These are phyloP conservation scores for Cercocebus atys DNA, from an alignment of 2,113 vertebrate species.

Conservation along the genomic window DNA sequence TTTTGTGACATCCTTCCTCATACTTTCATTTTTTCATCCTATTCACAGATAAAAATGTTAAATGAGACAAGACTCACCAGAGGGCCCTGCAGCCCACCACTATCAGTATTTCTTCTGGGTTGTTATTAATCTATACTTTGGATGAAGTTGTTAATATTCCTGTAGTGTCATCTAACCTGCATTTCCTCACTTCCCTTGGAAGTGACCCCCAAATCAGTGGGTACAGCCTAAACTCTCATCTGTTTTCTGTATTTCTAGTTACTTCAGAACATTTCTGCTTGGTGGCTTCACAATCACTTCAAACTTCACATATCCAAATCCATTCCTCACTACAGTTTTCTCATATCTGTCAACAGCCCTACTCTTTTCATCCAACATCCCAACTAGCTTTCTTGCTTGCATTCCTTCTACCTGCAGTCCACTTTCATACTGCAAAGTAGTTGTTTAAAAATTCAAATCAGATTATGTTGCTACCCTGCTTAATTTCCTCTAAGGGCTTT, in stretches of 20 bases:
- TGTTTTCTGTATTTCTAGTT: not conserved
- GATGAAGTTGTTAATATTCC: not conserved
- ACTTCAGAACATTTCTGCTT: not conserved
- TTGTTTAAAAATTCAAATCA: not conserved
- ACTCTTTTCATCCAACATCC: not conserved
- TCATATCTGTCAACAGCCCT: not conserved
- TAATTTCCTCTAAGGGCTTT: conserved; percentile 3
- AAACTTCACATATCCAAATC: not conserved
- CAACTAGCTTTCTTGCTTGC: not conserved
- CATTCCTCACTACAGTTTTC: not conserved
- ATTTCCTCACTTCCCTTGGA: not conserved
- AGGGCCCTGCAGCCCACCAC: not conserved
- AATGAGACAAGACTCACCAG: not conserved
- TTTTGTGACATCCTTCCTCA: not conserved
- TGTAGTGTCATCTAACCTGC: not conserved
- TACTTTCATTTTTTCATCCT: not conserved
- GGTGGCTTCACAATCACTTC: not conserved
- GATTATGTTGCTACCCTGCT: not conserved
- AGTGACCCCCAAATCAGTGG: not conserved
- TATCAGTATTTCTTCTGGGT: not conserved
- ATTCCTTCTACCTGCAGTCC: not conserved
- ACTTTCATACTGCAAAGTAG: not conserved
- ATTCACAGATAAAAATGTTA: not conserved
- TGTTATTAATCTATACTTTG: not conserved
- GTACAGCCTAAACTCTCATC: not conserved